Evolutionary conservation across 1,140 invertebrate genomes (phyloP), one percentile per base, ranked within the genome.

Genomic region (Leptinotarsa defecta): DNA sequence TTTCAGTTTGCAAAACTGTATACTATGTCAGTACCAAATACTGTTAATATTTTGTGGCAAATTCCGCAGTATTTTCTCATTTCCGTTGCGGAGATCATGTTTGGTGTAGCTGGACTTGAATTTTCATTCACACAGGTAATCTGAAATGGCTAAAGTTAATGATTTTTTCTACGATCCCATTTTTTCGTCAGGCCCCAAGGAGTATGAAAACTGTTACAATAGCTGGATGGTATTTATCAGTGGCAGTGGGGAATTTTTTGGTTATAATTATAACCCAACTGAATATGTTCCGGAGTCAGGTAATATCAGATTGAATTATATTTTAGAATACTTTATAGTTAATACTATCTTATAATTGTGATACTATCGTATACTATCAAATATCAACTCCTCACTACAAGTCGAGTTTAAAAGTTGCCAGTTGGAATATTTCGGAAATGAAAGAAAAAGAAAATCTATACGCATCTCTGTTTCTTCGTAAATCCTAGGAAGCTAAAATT

Each of bases 31-130:
- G 83, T 87, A 13, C 88, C 92, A 2, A 95, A 94, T 81, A 90
- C 87, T 0, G 84, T 97, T 5, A 92, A 92, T 77, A 96, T 97
- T 75, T 83, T 96, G 0, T 96, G 92, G 92, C 89, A 96, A 77
- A 83, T 97, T 13, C 95, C 96, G 0, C 96, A 97, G 83, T 96
- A 96, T 84, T 86, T 96, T 48, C 84, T 96, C 1, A 93, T 98
- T 76, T 97, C 96, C 0, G 87, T 93, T 76, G 95, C 88, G 24
- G 89, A 85, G 77, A 84, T 94, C 57, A 89, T 94, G 86, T 93
- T 93, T 83, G 92, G 91, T 3, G 88, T 94, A 48, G 93, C 92
- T 48, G 93, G 92, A 48, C 84, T 94, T 1, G 89, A 92, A 78
- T 94, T 94, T 86, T 91, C 92, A 3, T 94, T 93, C 82, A 85